These are phyloP conservation scores for Phymorhynchus buccinoides DNA, from an alignment of 1,140 invertebrate genomes.

Conservation along the genomic window DNA sequence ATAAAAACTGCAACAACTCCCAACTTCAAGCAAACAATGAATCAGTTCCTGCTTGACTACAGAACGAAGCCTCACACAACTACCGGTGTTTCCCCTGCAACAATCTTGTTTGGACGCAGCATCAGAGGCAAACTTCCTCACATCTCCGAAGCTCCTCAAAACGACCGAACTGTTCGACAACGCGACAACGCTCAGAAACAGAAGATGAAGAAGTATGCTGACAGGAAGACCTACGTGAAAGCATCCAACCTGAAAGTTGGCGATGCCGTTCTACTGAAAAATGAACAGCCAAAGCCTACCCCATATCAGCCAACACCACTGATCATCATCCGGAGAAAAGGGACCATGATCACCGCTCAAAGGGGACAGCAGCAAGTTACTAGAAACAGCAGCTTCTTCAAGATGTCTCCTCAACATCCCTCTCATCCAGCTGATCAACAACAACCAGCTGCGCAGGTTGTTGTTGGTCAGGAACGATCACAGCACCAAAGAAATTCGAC, in stretches of 20 bases:
- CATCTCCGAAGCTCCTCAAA: background rate
- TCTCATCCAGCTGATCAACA: background rate
- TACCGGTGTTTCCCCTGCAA: conserved; percentile 45
- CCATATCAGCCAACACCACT: background rate
- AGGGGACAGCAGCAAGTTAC: conserved; percentile 1
- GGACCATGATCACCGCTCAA: conserved; percentile 17
- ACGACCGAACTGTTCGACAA: background rate
- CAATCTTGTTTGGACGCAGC: conserved; percentile 42
- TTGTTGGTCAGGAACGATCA: too few species aligned
- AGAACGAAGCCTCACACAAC: conserved; percentile 51
- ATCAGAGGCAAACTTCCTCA: conserved; percentile 17
- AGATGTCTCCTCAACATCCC: background rate
- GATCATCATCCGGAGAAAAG: background rate
- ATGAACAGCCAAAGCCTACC: background rate
- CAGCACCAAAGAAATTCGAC: too few species aligned
- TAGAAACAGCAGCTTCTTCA: conserved; percentile 28
- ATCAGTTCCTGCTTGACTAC: conserved; percentile 51
- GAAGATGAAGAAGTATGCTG: conserved; percentile 12
- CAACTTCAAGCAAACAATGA: conserved; percentile 56
- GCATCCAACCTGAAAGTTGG: background rate
- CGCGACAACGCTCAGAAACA: background rate
- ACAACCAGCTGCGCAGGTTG: too few species aligned
- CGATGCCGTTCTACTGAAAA: conserved; percentile 30
- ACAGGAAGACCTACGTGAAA: conserved; percentile 1
- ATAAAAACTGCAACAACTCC: conserved; percentile 40